Base-by-base conservation (phyloP, 30 jellyfish, hydroid and myxozoan species). In the Aurelia sp. region DNA sequence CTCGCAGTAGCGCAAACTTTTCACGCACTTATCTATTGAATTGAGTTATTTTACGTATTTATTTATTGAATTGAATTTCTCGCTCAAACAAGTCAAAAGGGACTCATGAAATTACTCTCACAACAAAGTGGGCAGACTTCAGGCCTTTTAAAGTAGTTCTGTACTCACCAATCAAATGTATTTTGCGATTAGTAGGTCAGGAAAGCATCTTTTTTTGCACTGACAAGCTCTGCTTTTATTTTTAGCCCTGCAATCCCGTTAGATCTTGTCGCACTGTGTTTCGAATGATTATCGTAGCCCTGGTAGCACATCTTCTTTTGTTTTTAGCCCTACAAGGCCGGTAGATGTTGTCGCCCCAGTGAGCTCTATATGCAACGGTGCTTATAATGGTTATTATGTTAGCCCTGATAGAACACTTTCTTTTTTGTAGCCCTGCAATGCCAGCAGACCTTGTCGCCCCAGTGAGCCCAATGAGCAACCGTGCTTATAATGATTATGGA, bases 231-330 rank as follows among this genome's bases (percentile, higher is more conserved):
- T n/a, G n/a, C 13, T 6, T 70, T 30, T 0, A 1, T 58, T 51
- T 60, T n/a, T 62, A 92, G 98, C 18, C 98, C 98, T 11, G 85
- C 98, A 20, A 71, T 92, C 81, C 98, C 98, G 18, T 69, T 91
- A 37, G 97, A 79, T 18, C 74, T 73, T 62, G 85, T 75, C 37
- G 63, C 98, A 41, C 74, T 75, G 91, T 76, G 66, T 23, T 87
- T 74, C 41, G 20, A 31, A 72, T 20, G 72, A 58, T 41, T 64
- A 62, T 80, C 87, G 58, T 47, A 82, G 85, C 66, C 91, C 89
- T 37, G 7, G 9, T 37, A 0, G 13, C 9, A 4, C 13, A 4
- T 2, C 0, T 8, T 11, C 10, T 60, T 30, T 10, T 58, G 33
- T 27, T 51, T 60, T n/a, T 62, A 92, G 98, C 18, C 98, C 98